Conservation (phyloP, 1,140 invertebrate species). For the Diabrotica virgifera region DNA sequence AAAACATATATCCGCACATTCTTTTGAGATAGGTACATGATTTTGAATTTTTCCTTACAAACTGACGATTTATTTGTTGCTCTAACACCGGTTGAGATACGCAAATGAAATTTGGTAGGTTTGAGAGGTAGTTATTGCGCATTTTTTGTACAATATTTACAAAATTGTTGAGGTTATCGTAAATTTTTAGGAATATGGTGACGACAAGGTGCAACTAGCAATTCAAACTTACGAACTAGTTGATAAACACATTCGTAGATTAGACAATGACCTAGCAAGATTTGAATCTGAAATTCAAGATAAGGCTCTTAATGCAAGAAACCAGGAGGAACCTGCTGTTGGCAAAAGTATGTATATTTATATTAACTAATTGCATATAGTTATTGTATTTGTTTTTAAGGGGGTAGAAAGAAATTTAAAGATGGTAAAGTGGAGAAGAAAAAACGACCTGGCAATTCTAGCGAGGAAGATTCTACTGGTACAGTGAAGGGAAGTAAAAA, state of each 20-base stretch:
- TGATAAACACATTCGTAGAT: slow-evolving; percentile 94
- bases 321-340: slow-evolving; percentile 57
- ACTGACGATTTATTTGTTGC: no score
- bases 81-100: no score
- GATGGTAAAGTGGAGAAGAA: slow-evolving; percentile 59
- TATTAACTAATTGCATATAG: background rate
- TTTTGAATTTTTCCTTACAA: no score
- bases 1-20: no score
- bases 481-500: slow-evolving; percentile 61
- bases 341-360: slow-evolving; percentile 49
- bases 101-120: no score
- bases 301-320: slow-evolving; percentile 74
- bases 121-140: no score
- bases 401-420: slow-evolving; percentile 58
- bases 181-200: slow-evolving; percentile 71
- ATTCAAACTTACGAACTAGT: slow-evolving; percentile 98
- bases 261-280: slow-evolving; percentile 92
- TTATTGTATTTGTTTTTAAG: slow-evolving; percentile 41
- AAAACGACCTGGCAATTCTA: slow-evolving; percentile 58
- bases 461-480: slow-evolving; percentile 61
- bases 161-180: no score
- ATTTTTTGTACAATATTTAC: no score
- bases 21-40: no score
- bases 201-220: slow-evolving; percentile 95
- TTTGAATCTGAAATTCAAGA: slow-evolving; percentile 97